phyloP scores from a whole-genome alignment of 2,888 invertebrate species.

The Lumbricus terrestris region DNA sequence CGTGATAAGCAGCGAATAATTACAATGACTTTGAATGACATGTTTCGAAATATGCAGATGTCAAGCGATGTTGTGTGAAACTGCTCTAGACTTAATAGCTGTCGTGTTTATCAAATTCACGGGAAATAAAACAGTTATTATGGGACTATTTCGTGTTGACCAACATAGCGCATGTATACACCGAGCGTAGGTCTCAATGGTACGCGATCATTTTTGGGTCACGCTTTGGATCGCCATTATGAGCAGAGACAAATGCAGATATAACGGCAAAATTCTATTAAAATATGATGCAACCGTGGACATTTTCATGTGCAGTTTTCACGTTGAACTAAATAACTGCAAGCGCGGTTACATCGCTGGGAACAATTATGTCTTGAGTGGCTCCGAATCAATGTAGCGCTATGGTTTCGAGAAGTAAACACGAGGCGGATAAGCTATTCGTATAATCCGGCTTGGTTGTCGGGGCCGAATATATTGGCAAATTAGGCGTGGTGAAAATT shows the following conservation, averaged over 20 bases:
- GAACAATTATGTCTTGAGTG: too few relatives aligned
- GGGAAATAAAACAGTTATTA: not conserved
- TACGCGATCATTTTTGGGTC: not conserved
- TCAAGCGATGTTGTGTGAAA: not conserved
- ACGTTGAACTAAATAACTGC: too few relatives aligned
- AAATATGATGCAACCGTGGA: too few relatives aligned
- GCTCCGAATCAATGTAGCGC: not conserved
- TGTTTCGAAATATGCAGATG: not conserved
- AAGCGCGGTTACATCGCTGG: too few relatives aligned
- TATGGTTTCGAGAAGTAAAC: not conserved
- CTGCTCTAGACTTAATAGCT: not conserved
- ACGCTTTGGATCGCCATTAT: not conserved
- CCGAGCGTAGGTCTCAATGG: not conserved
- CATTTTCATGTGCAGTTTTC: too few relatives aligned
- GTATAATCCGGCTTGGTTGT: not conserved
- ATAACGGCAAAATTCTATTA: too few relatives aligned
- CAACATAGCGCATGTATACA: not conserved
- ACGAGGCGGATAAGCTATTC: not conserved
- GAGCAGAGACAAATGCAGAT: too few relatives aligned
- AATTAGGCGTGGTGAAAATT: not conserved
- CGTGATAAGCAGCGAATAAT: not conserved
- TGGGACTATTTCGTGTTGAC: not conserved
- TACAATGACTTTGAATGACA: not conserved
- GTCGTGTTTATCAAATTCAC: not conserved
- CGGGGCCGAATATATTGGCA: not conserved